Percentiles rank a stretch among this genome's conserved stretches.
Conservation (phyloP, 2,797 vertebrate species). For the Sebastes kiyomatsui region DNA sequence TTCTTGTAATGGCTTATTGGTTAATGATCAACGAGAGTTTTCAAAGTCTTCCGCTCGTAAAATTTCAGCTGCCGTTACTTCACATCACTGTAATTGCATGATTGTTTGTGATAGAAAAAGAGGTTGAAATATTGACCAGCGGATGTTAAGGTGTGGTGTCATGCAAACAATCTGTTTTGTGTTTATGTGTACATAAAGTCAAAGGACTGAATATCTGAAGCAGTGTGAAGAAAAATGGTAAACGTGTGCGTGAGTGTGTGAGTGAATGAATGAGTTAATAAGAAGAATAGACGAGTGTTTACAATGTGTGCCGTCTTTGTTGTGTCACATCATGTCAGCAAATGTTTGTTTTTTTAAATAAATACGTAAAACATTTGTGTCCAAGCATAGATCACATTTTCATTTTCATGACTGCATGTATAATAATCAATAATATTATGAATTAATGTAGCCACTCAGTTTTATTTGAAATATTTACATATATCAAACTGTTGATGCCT, state of each 20-base stretch:
- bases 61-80: neutral
- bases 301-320: slow-evolving; percentile 27
- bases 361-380: slow-evolving; percentile 54
- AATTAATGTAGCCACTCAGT: neutral
- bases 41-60: neutral
- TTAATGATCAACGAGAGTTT: slow-evolving; percentile 23
- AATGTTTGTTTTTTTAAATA: slow-evolving; percentile 59
- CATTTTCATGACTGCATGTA: neutral
- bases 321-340: slow-evolving; percentile 41
- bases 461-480: slow-evolving; percentile 43
- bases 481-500: slow-evolving; percentile 17
- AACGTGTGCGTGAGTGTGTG: neutral
- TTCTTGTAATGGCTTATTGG: neutral
- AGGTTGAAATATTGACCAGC: slow-evolving; percentile 8
- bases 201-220: slow-evolving; percentile 28
- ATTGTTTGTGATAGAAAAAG: slow-evolving; percentile 10
- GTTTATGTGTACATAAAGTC: slow-evolving; percentile 52
- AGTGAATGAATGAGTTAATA: slow-evolving; percentile 15
- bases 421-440: neutral
- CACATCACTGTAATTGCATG: slow-evolving; percentile 17
- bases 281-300: slow-evolving; percentile 37
- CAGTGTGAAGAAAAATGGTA: slow-evolving; percentile 7
- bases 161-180: slow-evolving; percentile 18
- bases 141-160: slow-evolving; percentile 13
- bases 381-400: slow-evolving; percentile 19